A percentile compares a stretch with the other conserved stretches of the same genome.
phyloP scores from a whole-genome alignment of 2,888 invertebrate genomes.

The Colostygia pectinataria region DNA sequence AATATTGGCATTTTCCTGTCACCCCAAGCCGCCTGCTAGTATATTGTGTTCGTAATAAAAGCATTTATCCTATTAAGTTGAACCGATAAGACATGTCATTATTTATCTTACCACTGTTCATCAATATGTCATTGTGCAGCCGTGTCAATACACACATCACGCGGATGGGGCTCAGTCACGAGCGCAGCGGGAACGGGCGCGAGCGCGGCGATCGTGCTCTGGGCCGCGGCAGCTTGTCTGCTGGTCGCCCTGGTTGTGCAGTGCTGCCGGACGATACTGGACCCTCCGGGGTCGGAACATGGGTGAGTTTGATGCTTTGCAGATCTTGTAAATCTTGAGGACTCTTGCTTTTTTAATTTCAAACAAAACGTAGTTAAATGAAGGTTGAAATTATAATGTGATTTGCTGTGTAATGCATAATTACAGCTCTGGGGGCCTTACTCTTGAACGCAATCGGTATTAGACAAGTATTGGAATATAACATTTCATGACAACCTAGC shows the following conservation, averaged over 20 bases:
- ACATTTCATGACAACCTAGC: too few relatives aligned
- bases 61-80: conserved; percentile 11
- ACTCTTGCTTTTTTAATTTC: too few relatives aligned
- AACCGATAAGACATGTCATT: background rate
- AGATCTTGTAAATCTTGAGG: background rate
- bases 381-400: too few relatives aligned
- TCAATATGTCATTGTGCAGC: conserved; percentile 55
- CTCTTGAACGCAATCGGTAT: too few relatives aligned
- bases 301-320: conserved; percentile 33
- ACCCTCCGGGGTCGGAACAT: conserved; percentile 60
- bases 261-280: conserved; percentile 76
- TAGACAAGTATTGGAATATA: too few relatives aligned
- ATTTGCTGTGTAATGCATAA: too few relatives aligned
- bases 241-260: conserved; percentile 80
- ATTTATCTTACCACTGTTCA: background rate
- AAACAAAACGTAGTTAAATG: too few relatives aligned
- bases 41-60: conserved; percentile 5
- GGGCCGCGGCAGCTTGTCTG: conserved; percentile 82
- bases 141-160: conserved; percentile 84
- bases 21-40: conserved; percentile 9
- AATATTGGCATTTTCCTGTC: conserved; percentile 6
- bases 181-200: conserved; percentile 62
- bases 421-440: too few relatives aligned
- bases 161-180: conserved; percentile 66
- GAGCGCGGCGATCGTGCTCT: conserved; percentile 68